Base-by-base conservation (phyloP, 2,113 vertebrate species). In the Amazona guildingii region DNA sequence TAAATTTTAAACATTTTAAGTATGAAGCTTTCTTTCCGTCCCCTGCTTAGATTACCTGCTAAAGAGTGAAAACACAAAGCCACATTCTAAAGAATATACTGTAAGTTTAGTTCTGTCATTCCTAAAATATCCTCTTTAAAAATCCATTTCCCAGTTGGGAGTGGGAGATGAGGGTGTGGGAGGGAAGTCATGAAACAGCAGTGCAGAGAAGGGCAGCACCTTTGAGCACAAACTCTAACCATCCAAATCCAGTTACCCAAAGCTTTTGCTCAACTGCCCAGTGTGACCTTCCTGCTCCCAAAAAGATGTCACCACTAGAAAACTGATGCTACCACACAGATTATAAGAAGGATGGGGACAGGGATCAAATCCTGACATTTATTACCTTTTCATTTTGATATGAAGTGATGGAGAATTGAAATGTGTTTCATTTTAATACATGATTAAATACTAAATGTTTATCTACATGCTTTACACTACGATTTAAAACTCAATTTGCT, bases 391-490 rank as follows among this genome's bases (percentile, higher is more conserved):
- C 74, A 73, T 91, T 94, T 94, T 95, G 73, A 91, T 89, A 76
- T 41, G 46, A 95, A 90, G 77, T 35, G 0, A 96, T 31, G 74
- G 85, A 95, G 84, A 95, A 92, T 48, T 91, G 83, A 92, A 92
- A 87, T 88, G 82, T 84, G 97, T 95, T 98, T 97, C 85, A 94
- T 96, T 96, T 96, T 93, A 97, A 95, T 90, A 96, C 85, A 96
- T 95, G 73, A 96, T 94, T 96, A 96, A 96, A 95, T 95, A 94
- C 83, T 84, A 95, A 94, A 91, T 96, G 86, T 92, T 95, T 98
- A 97, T 96, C 95, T 88, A 95, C 83, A 95, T 96, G 92, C 59
- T 95, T 97, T 94, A 94, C 7, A 74, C 62, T 86, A 79, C 67
- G 78, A 97, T 89, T 95, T 75, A 95, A 95, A 96, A 81, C 76